These are phyloP conservation scores for Leptinotarsa defecta DNA, from an alignment of 1,140 invertebrate genomes.

Conservation along the genomic window DNA sequence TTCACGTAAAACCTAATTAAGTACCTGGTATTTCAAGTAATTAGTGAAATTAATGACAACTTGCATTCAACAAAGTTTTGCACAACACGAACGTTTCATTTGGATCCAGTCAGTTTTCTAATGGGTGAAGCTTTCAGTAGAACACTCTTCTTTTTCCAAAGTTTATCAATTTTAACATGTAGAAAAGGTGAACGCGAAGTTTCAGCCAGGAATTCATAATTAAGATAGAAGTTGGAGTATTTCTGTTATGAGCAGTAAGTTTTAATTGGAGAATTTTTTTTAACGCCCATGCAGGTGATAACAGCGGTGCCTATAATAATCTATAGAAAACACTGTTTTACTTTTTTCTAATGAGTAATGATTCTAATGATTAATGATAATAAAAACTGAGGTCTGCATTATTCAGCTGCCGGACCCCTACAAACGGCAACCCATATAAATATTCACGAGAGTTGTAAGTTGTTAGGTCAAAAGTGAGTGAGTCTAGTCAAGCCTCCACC, in stretches of 20 bases:
- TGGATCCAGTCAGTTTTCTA: background rate
- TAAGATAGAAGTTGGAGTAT: background rate
- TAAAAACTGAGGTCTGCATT: too few species aligned
- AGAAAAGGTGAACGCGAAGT: background rate
- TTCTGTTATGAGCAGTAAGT: background rate
- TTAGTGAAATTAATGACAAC: background rate
- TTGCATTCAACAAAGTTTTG: background rate
- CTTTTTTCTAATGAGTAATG: too few species aligned
- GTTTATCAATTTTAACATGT: background rate
- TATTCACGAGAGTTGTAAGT: too few species aligned
- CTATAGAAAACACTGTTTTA: too few species aligned
- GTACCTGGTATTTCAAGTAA: background rate
- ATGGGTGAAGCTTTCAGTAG: background rate
- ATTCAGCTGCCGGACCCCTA: too few species aligned
- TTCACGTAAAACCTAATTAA: background rate
- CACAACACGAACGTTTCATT: background rate
- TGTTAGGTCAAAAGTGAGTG: too few species aligned
- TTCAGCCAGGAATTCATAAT: background rate
- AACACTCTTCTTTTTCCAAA: background rate
- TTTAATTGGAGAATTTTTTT: background rate
- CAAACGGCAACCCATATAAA: too few species aligned
- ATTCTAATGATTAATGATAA: too few species aligned
- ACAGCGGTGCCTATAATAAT: too few species aligned
- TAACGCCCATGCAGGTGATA: too few species aligned
- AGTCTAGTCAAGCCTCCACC: too few species aligned